These are phyloP conservation scores for Leistus spinibarbis DNA, from an alignment of 2,888 invertebrate genomes.

Conservation along the genomic window DNA sequence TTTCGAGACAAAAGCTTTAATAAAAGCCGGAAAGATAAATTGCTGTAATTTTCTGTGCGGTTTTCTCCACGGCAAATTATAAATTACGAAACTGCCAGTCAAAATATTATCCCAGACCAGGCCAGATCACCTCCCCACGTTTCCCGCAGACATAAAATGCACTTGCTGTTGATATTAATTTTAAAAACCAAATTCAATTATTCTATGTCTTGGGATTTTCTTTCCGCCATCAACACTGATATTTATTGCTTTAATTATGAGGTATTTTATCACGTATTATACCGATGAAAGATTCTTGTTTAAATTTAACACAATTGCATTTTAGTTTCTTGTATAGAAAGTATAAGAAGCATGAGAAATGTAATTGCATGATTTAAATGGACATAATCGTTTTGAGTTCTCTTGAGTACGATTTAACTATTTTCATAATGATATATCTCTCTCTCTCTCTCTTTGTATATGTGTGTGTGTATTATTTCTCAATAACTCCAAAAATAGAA, in stretches of 20 bases:
- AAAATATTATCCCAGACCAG: constrained; percentile 15
- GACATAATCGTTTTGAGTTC: too few relatives aligned
- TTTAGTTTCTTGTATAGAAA: too few relatives aligned
- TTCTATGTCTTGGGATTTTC: background rate
- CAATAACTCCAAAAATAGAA: too few relatives aligned
- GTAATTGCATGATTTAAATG: too few relatives aligned
- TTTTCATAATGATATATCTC: too few relatives aligned
- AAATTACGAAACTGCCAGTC: constrained; percentile 38
- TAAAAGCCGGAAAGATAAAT: constrained; percentile 35
- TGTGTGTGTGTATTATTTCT: too few relatives aligned
- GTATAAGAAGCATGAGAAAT: too few relatives aligned
- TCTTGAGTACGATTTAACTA: too few relatives aligned
- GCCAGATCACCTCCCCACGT: background rate
- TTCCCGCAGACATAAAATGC: background rate
- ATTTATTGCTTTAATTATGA: background rate
- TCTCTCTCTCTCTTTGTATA: too few relatives aligned
- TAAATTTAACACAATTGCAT: too few relatives aligned
- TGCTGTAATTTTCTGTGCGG: constrained; percentile 36
- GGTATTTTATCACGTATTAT: too few relatives aligned
- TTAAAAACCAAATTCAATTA: constrained; percentile 13
- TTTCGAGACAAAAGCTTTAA: constrained; percentile 46
- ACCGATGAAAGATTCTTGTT: too few relatives aligned
- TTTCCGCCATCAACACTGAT: background rate
- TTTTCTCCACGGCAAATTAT: constrained; percentile 30
- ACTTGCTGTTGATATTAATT: constrained; percentile 14